phyloP scores from a whole-genome alignment of 2,797 vertebrate genomes.

The Meriones psammophilus region DNA sequence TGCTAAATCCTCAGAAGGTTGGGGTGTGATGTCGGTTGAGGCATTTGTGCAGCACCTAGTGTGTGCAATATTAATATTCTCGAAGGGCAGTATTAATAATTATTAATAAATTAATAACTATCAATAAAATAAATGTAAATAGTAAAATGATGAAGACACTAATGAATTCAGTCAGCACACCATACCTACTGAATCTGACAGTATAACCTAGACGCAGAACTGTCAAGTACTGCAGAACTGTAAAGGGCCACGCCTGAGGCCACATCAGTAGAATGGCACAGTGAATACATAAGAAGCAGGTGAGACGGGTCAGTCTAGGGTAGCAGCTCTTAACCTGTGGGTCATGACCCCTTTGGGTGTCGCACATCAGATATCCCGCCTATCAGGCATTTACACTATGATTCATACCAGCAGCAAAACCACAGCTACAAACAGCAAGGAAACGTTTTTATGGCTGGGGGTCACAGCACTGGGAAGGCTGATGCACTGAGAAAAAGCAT shows the following conservation, averaged over 20 bases:
- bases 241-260: neutral
- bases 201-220: neutral
- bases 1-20: neutral
- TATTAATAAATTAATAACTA: too few relatives aligned
- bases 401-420: neutral
- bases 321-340: neutral
- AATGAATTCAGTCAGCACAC: constrained; percentile 13
- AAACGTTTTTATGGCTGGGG: neutral
- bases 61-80: neutral
- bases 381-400: neutral
- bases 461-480: neutral
- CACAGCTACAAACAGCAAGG: neutral
- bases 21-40: neutral
- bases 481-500: neutral
- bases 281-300: neutral
- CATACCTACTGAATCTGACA: neutral
- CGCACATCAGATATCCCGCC: neutral
- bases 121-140: too few relatives aligned
- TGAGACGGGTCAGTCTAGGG: neutral
- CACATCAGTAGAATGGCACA: neutral
- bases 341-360: neutral
- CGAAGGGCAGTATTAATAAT: too few relatives aligned
- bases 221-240: neutral
- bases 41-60: neutral
- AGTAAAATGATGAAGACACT: neutral